Percentiles rank a stretch among this genome's conserved stretches.
Conservation (phyloP, 35 echinoderm and acorn worm genomes). For the Ophioderma brevispina region DNA sequence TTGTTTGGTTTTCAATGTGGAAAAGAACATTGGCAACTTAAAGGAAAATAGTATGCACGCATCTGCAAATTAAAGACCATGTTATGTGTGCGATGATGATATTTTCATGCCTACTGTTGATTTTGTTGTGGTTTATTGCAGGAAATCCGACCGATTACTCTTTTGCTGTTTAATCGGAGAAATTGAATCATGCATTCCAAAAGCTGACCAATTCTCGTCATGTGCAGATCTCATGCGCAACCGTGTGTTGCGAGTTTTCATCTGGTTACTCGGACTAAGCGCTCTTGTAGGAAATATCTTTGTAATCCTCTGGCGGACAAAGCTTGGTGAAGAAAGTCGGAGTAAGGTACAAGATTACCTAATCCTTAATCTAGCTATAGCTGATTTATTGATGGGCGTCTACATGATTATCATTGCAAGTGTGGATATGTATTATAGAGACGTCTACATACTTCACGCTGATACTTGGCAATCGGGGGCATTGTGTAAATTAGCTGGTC, state of each 20-base stretch:
- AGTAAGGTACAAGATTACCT: conserved; percentile 73
- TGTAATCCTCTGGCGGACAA: conserved; percentile 64
- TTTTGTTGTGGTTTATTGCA: neutral
- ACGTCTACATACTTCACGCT: conserved; percentile 69
- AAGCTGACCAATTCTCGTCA: conserved; percentile 76
- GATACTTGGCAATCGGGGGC: conserved; percentile 46
- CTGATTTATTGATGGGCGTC: conserved; percentile 90
- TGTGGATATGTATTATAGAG: conserved; percentile 61
- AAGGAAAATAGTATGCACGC: too few relatives aligned
- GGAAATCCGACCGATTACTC: conserved; percentile 72
- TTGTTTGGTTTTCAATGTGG: too few relatives aligned
- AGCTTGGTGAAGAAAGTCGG: neutral
- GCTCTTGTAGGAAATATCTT: conserved; percentile 76
- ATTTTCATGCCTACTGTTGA: too few relatives aligned
- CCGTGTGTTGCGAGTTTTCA: conserved; percentile 42
- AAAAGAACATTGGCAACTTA: too few relatives aligned
- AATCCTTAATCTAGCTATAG: conserved; percentile 80
- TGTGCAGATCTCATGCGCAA: conserved; percentile 82
- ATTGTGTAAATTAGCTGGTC: conserved; percentile 50
- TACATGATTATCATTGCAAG: conserved; percentile 88
- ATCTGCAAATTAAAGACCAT: too few relatives aligned
- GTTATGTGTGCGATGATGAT: too few relatives aligned
- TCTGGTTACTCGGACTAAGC: conserved; percentile 87
- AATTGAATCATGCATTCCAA: conserved; percentile 57
- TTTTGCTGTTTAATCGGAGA: conserved; percentile 77